Evolutionary conservation across 2,113 vertebrate species (phyloP), one percentile per base, ranked within the genome.

Genomic region (Formicarius rufipectus): DNA sequence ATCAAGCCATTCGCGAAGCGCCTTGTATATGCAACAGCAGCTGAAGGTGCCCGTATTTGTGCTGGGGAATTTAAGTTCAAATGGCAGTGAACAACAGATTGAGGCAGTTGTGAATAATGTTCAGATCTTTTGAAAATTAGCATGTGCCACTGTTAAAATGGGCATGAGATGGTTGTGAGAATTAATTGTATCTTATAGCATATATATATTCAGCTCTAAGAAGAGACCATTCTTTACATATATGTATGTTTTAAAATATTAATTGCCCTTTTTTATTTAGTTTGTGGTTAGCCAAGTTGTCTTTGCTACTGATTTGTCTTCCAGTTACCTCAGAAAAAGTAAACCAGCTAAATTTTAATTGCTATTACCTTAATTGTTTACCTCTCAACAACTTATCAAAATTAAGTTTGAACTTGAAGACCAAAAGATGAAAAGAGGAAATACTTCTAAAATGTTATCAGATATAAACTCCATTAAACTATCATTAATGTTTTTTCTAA

Each of bases 391-490:
- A 4, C 62, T 94, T 84, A 90, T 67, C 55, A 71, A 16, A 76
- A 73, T 77, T 37, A 82, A 25, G 62, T 82, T 76, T 76, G 75
- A 88, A 79, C 49, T 73, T 85, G 17, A 79, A 73, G 45, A 76
- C n/a, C n/a, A 87, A 87, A 82, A 40, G 11, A 60, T 63, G 71
- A 5, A n/a, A 60, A 56, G 35, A 88, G 76, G 52, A 89, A 95
- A 63, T 58, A 7, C 47, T 80, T 74, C 7, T 0, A 28, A 77
- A 92, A 62, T 58, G 31, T 79, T 90, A 60, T 27, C 63, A 25
- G 49, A 60, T 33, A 87, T 4, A 56, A 85, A 30, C 14, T 73
- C 39, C 22, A 45, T 86, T 80, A 45, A 90, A n/a, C 39, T 60
- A 23, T 93, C 27, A 17, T 31, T 52, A 55, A 33, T 60, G 17